Evolutionary conservation across 1,140 invertebrate species (phyloP).

Genomic region (Liolophura sinensis): DNA sequence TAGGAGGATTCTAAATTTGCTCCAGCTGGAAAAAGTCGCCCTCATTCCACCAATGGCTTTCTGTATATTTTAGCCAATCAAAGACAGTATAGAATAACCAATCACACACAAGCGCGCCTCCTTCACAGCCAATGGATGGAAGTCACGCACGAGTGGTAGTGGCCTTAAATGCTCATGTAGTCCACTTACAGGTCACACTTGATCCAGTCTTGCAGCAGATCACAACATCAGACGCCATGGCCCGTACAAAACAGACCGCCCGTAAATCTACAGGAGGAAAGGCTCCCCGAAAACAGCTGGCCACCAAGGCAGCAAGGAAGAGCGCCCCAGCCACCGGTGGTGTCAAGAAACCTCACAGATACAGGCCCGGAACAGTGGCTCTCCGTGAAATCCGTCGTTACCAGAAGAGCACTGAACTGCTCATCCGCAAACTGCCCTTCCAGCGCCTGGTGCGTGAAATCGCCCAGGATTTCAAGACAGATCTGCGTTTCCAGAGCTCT

Average conservation of each 20-base stretch:
- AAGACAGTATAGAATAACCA: too few relatives aligned
- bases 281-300: constrained; percentile 57
- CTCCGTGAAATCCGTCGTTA: constrained; percentile 76
- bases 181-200: too few relatives aligned
- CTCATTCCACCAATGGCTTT: too few relatives aligned
- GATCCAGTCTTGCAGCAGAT: too few relatives aligned
- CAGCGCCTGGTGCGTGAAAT: constrained; percentile 82
- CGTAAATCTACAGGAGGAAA: constrained; percentile 63
- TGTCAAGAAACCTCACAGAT: constrained; percentile 63
- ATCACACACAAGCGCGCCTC: too few relatives aligned
- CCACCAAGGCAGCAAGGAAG: constrained; percentile 67
- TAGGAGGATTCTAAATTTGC: too few relatives aligned
- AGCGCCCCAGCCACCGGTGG: constrained; percentile 61
- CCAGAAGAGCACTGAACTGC: constrained; percentile 78
- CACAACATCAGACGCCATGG: constrained; percentile 10
- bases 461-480: constrained; percentile 72
- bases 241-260: constrained; percentile 75
- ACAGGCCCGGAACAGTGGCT: constrained; percentile 72
- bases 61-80: too few relatives aligned
- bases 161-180: too few relatives aligned
- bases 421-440: constrained; percentile 80
- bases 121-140: too few relatives aligned
- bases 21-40: too few relatives aligned
- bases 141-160: too few relatives aligned
- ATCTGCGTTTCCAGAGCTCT: constrained; percentile 61